Evolutionary conservation across 2,113 vertebrate species (phyloP), one percentile per base, ranked within the genome.

Genomic region (Sterna hirundo): DNA sequence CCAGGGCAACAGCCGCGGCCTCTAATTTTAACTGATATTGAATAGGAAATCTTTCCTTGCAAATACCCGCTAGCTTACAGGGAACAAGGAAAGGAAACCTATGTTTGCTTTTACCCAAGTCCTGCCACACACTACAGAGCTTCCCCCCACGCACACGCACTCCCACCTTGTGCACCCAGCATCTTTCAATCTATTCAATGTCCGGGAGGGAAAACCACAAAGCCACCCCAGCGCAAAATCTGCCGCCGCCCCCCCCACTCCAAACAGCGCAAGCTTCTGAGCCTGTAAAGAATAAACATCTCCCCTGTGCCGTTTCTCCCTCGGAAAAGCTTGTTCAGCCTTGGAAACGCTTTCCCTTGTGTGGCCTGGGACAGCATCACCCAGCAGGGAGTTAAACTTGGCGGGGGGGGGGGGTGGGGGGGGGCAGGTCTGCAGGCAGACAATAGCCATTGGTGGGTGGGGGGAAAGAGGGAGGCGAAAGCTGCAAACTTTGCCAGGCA

Each of bases 401-500:
- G 66, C 7, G 38, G 38, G 38, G 71, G 83, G 44, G 17, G 55
- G 70, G 71, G 86, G 38, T 55, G 71, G 83, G 44, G 17, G 55
- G 70, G 71, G 86, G 38, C 60, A 84, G 83, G 25, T 12, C 93
- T 2, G 30, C 30, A 20, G 77, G 81, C 69, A 11, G 79, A 47
- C 2, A 44, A 66, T 15, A 32, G 29, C 36, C 6, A 55, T 52
- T 4, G 0, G 46, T 9, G 40, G 0, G 46, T 9, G 40, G 49
- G 61, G 68, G 74, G 11, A 38, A 30, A 38, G 29, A 26, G 20
- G 61, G 62, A 16, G 30, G n/a, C 0, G 12, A 8, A 58, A 19
- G 86, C 75, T n/a, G 71, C 60, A 12, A 13, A 81, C 82, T 65
- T 17, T 15, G 62, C 82, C 94, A 78, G 96, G 61, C 87, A 40